Evolutionary conservation across 2,113 vertebrate genomes (phyloP).

Genomic region (Jacana jacana): DNA sequence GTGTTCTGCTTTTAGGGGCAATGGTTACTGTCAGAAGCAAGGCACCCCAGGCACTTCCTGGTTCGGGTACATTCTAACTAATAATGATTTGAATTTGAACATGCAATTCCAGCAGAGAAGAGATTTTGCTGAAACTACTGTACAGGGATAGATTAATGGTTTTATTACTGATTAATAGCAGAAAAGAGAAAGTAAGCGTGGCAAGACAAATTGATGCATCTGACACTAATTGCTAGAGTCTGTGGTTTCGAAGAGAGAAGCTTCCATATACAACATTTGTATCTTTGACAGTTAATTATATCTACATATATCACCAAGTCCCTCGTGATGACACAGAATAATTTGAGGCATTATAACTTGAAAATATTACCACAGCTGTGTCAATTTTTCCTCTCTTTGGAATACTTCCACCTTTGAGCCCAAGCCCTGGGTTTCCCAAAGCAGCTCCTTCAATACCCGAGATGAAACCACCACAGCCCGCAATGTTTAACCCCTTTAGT

Average conservation of each 20-base stretch:
- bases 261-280: not conserved
- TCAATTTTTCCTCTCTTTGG: fast-evolving
- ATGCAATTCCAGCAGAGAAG: not conserved
- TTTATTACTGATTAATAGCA: not conserved
- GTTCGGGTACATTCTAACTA: not conserved
- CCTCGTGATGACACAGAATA: not conserved
- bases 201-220: not conserved
- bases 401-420: not conserved
- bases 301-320: not conserved
- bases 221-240: not conserved
- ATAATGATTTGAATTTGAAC: not conserved
- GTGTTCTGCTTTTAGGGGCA: not conserved
- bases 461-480: not conserved
- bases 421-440: not conserved
- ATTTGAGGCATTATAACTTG: not conserved
- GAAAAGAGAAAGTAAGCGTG: not conserved
- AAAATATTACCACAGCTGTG: not conserved
- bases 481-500: not conserved
- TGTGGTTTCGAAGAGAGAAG: not conserved
- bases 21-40: not conserved
- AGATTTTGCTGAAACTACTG: not conserved
- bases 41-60: not conserved
- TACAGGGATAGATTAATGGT: not conserved
- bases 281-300: not conserved
- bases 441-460: not conserved